Conservation (phyloP, 2,888 invertebrate species). For the Sthenelais limicola region DNA sequence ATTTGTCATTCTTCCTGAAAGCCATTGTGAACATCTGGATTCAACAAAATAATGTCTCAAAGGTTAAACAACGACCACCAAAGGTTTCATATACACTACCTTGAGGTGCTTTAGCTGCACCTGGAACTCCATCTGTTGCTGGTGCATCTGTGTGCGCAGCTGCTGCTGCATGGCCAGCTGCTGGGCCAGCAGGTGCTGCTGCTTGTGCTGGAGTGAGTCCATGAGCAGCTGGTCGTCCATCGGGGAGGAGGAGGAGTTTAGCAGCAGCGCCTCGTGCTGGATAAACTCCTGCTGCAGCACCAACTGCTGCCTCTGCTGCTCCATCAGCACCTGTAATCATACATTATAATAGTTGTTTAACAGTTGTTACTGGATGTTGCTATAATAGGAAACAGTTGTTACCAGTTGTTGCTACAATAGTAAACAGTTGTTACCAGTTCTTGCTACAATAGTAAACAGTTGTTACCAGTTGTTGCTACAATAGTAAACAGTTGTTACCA, state of each 20-base stretch:
- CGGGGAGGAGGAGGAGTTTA: background rate
- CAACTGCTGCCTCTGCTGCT: slow-evolving; percentile 80
- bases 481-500: too few species aligned
- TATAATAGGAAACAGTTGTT: too few species aligned
- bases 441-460: too few species aligned
- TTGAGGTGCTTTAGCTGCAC: slow-evolving; percentile 34
- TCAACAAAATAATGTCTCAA: too few species aligned
- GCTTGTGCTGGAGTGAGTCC: slow-evolving; percentile 60
- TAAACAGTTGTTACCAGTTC: too few species aligned
- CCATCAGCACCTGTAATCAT: slow-evolving; percentile 70
- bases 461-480: too few species aligned
- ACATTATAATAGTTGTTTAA: too few species aligned
- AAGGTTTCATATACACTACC: background rate
- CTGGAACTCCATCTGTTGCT: slow-evolving; percentile 75
- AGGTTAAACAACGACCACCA: too few species aligned
- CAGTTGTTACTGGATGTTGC: too few species aligned
- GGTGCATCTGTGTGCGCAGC: slow-evolving; percentile 76
- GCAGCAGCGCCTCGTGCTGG: slow-evolving; percentile 13
- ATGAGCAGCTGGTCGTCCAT: slow-evolving; percentile 49
- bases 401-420: too few species aligned
- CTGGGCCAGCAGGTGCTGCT: slow-evolving; percentile 47
- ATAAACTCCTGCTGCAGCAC: slow-evolving; percentile 47
- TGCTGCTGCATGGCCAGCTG: slow-evolving; percentile 51
- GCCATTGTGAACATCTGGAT: too few species aligned
- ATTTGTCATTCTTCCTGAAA: too few species aligned